phyloP scores from a whole-genome alignment of 2,888 invertebrate species.

The Hydriomena furcata region DNA sequence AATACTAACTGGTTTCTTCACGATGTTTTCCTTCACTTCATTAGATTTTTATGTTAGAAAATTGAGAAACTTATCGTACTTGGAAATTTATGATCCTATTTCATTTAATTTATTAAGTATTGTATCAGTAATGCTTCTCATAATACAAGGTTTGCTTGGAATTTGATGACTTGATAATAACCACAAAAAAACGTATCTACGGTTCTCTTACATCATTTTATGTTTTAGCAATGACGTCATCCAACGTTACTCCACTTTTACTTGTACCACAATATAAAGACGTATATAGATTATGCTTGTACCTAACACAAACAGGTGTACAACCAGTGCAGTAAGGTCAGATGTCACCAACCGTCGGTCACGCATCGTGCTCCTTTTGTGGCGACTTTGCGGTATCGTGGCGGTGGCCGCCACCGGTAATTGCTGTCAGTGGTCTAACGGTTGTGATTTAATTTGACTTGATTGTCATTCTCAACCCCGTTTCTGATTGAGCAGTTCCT shows the following conservation, averaged over 20 bases:
- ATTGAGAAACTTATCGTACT: no score
- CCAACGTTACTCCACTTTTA: slow-evolving; percentile 7
- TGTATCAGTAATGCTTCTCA: no score
- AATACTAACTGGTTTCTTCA: no score
- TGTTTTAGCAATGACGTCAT: slow-evolving; percentile 14
- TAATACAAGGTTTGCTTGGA: no score
- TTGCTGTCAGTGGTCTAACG: slow-evolving; percentile 35
- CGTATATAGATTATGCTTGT: no score
- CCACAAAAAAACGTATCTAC: no score
- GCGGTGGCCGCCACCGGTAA: slow-evolving; percentile 15
- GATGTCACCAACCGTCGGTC: slow-evolving; percentile 47
- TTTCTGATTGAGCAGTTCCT: not conserved
- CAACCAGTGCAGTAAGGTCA: slow-evolving; percentile 41
- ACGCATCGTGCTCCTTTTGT: slow-evolving; percentile 43
- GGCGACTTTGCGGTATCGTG: slow-evolving; percentile 7
- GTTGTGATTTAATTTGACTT: slow-evolving; percentile 34
- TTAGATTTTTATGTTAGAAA: no score
- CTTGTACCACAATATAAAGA: slow-evolving; percentile 15
- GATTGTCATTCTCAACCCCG: not conserved
- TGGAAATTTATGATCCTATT: no score
- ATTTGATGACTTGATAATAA: not conserved
- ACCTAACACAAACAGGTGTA: slow-evolving; percentile 18
- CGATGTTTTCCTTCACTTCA: no score
- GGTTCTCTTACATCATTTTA: no score
- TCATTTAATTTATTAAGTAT: no score